A percentile compares a stretch with the other conserved stretches of the same genome.
phyloP scores from a whole-genome alignment of 2,113 vertebrate genomes.

The Barnardius zonarius region DNA sequence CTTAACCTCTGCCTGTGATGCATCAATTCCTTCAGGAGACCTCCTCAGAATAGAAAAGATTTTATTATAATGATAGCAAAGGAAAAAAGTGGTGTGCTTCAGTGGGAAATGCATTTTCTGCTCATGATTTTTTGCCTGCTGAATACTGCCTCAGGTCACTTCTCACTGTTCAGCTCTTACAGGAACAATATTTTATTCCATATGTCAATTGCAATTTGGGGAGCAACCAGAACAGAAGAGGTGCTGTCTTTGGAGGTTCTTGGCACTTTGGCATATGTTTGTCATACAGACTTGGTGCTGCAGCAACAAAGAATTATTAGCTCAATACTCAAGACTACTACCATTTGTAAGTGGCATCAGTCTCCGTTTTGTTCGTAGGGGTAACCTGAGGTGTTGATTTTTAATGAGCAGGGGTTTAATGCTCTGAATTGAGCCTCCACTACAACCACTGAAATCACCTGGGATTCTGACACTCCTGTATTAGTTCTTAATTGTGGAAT shows the following conservation, averaged over 20 bases:
- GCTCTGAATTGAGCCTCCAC: neutral
- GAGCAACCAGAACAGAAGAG: neutral
- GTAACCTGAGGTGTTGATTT: neutral
- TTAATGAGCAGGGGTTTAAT: neutral
- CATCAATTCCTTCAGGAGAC: neutral
- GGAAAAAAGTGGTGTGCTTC: neutral
- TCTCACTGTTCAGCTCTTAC: conserved; percentile 32
- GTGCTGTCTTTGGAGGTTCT: conserved; percentile 2
- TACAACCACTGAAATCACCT: neutral
- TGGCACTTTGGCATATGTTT: neutral
- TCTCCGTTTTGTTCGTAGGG: neutral
- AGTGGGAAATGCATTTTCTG: neutral
- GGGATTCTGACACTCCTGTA: neutral
- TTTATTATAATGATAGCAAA: neutral
- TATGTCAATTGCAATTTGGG: neutral
- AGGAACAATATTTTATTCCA: conserved; percentile 48
- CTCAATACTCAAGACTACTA: neutral
- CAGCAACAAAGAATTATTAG: neutral
- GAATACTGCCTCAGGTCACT: conserved; percentile 4
- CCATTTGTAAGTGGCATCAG: neutral
- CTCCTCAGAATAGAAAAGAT: neutral
- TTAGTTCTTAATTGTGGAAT: conserved; percentile 24
- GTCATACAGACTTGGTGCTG: neutral
- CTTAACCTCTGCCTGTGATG: neutral
- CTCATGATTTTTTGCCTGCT: neutral